Evolutionary conservation across 1,140 invertebrate species (phyloP).

Genomic region (Cotesia vestalis): DNA sequence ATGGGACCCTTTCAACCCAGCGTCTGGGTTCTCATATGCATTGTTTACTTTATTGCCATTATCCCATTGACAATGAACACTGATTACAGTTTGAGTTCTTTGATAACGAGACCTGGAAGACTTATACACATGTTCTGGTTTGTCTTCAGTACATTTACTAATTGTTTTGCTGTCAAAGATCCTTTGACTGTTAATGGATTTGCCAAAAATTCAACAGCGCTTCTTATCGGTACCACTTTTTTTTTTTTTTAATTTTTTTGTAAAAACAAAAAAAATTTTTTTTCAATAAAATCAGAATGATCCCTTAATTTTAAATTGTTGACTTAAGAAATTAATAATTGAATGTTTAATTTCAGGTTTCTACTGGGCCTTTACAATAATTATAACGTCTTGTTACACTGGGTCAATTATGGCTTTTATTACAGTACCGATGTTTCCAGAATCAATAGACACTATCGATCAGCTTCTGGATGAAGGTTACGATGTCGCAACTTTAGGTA

Average conservation of each 20-base stretch:
- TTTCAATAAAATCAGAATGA: background rate
- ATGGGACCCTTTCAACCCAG: slow-evolving; percentile 81
- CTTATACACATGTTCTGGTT: slow-evolving; percentile 82
- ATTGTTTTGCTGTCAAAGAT: slow-evolving; percentile 76
- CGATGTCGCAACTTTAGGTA: slow-evolving; percentile 72
- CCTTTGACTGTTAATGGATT: slow-evolving; percentile 75
- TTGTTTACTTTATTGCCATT: slow-evolving; percentile 75
- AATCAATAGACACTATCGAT: slow-evolving; percentile 72
- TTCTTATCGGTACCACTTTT: slow-evolving; percentile 71
- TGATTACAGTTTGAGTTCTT: slow-evolving; percentile 70
- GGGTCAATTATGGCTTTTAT: slow-evolving; percentile 83
- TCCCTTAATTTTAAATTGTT: background rate
- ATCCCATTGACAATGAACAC: slow-evolving; percentile 77
- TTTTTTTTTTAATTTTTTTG: slow-evolving; percentile 2
- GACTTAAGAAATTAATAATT: too few relatives aligned
- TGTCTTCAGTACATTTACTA: slow-evolving; percentile 83
- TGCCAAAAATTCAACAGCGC: slow-evolving; percentile 73
- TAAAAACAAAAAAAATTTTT: slow-evolving; percentile 3
- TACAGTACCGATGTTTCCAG: slow-evolving; percentile 75
- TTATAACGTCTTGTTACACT: slow-evolving; percentile 81
- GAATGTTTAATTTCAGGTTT: slow-evolving; percentile 61
- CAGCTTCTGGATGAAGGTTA: slow-evolving; percentile 71
- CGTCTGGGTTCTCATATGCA: slow-evolving; percentile 76
- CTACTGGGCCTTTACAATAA: slow-evolving; percentile 83
- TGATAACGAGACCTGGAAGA: slow-evolving; percentile 73